Percentiles rank a stretch among this genome's conserved stretches.
Evolutionary conservation across 1,140 invertebrate genomes (phyloP).

Genomic region (Drosophila kepulauana): DNA sequence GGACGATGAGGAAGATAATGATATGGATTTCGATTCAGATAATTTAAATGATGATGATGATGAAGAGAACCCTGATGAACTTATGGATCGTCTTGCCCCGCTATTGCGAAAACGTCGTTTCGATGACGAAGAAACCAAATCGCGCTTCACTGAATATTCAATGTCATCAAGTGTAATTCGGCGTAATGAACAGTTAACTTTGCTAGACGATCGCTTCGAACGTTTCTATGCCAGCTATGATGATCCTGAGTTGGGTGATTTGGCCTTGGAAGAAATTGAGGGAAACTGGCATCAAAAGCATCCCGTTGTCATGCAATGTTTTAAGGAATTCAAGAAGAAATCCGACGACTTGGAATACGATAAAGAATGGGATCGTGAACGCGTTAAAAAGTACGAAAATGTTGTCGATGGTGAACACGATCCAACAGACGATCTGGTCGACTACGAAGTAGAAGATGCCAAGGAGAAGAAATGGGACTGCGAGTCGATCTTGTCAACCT

Average conservation of each 20-base stretch:
- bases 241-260: slow-evolving; percentile 94
- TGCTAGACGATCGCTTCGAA: slow-evolving; percentile 97
- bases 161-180: slow-evolving; percentile 96
- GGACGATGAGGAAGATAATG: slow-evolving; percentile 80
- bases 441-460: slow-evolving; percentile 87
- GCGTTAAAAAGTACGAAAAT: slow-evolving; percentile 86
- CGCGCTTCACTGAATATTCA: slow-evolving; percentile 96
- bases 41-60: slow-evolving; percentile 85
- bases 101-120: slow-evolving; percentile 86
- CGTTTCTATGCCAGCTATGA: slow-evolving; percentile 95
- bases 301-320: slow-evolving; percentile 88
- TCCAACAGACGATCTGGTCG: slow-evolving; percentile 86
- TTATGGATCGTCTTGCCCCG: slow-evolving; percentile 86
- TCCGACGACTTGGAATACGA: slow-evolving; percentile 87
- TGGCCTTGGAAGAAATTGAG: slow-evolving; percentile 96
- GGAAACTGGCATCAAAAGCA: slow-evolving; percentile 90
- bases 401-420: slow-evolving; percentile 87
- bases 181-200: slow-evolving; percentile 92
- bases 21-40: slow-evolving; percentile 84
- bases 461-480: slow-evolving; percentile 94
- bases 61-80: slow-evolving; percentile 86
- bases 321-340: slow-evolving; percentile 87
- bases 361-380: slow-evolving; percentile 89
- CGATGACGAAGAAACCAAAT: slow-evolving; percentile 92
- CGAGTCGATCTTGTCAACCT: slow-evolving; percentile 95